Conservation (phyloP, 2,888 invertebrate species). For the Hesperia comma region DNA sequence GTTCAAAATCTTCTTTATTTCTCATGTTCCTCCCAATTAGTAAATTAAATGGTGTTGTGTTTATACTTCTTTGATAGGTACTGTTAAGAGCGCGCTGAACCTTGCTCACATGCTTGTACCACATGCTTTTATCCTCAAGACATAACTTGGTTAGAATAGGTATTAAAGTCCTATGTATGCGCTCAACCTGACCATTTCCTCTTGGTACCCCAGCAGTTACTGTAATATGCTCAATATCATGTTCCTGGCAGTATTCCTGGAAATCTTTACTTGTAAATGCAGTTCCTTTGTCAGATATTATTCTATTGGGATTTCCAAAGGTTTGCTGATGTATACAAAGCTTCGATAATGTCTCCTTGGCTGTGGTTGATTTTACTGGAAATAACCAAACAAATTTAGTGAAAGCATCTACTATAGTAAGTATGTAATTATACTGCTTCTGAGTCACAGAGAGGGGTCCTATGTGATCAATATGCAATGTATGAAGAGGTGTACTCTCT, state of each 20-base stretch:
- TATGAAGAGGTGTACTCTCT: constrained; percentile 43
- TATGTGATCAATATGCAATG: constrained; percentile 53
- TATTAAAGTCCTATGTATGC: constrained; percentile 1
- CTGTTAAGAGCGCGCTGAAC: constrained; percentile 5
- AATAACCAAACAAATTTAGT: constrained; percentile 54
- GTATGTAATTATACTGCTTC: constrained; percentile 48
- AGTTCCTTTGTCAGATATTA: constrained; percentile 26
- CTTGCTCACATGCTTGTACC: constrained; percentile 19
- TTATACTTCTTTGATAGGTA: constrained; percentile 25
- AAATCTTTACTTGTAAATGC: constrained; percentile 28
- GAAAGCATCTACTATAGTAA: constrained; percentile 52
- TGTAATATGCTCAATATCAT: constrained; percentile 16
- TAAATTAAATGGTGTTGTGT: constrained; percentile 14
- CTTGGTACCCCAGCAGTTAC: constrained; percentile 13
- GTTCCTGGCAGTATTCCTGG: constrained; percentile 14
- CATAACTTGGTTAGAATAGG: constrained; percentile 17
- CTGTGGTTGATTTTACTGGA: constrained; percentile 48
- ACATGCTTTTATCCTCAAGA: constrained; percentile 7
- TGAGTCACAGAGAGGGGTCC: constrained; percentile 47
- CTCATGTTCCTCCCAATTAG: constrained; percentile 10
- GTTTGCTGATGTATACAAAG: constrained; percentile 14
- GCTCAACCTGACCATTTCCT: constrained; percentile 8
- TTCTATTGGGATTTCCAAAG: constrained; percentile 27
- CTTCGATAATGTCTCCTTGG: constrained; percentile 45
- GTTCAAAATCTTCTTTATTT: constrained; percentile 1